Evolutionary conservation across 2,113 vertebrate genomes (phyloP).

Genomic region (Catharus bicknelli): DNA sequence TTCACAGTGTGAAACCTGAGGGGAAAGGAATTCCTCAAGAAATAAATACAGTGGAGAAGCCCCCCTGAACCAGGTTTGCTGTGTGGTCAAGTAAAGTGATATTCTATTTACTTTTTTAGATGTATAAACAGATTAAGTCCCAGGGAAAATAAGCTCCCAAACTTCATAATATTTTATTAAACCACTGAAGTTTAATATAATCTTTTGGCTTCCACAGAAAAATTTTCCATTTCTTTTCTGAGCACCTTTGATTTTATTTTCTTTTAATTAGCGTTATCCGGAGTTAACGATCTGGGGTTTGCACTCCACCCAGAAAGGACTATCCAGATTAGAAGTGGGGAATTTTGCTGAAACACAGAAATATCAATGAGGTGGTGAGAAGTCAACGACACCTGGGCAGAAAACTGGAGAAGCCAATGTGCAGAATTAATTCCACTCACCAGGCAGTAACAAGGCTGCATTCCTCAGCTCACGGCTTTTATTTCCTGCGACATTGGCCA

Average conservation of each 20-base stretch:
- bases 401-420: background rate
- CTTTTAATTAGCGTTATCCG: conserved; percentile 56
- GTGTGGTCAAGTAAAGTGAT: conserved; percentile 65
- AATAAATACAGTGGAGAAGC: background rate
- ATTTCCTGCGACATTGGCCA: background rate
- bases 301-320: conserved; percentile 46
- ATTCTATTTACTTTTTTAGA: conserved; percentile 61
- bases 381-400: background rate
- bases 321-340: background rate
- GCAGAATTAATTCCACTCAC: background rate
- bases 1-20: background rate
- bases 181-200: conserved; percentile 54
- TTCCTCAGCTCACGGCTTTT: conserved; percentile 13
- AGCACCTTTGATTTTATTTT: conserved; percentile 62
- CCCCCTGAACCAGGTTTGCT: conserved; percentile 11
- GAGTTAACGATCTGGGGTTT: conserved; percentile 46
- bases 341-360: conserved; percentile 57
- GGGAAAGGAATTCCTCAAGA: conserved; percentile 40
- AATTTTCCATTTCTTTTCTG: conserved; percentile 50
- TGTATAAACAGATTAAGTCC: conserved; percentile 61
- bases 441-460: background rate
- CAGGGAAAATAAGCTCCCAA: conserved; percentile 55
- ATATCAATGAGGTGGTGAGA: background rate
- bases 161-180: conserved; percentile 61
- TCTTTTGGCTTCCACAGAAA: conserved; percentile 40